Evolutionary conservation across 1,140 invertebrate genomes (phyloP), one percentile per base, ranked within the genome.

Genomic region (Pogonomyrmex californicus): DNA sequence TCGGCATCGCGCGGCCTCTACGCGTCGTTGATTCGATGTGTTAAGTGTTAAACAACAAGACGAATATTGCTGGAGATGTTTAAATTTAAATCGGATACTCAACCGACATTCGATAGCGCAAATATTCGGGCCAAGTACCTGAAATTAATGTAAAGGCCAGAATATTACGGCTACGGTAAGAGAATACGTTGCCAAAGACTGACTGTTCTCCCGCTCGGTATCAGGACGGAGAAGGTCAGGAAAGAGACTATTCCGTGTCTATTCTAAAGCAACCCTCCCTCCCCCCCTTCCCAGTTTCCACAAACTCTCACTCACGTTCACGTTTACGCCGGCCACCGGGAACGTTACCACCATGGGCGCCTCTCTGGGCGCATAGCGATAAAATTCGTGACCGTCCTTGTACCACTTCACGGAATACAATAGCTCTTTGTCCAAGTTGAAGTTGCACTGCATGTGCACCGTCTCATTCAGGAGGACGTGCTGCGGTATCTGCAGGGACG

Each of bases 361-460:
- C 88, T 98, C 97, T 54, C 96, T 96, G 5, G 98, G 97, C 66
- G 98, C 96, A 93, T 97, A 98, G 77, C 98, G 96, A 95, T 97
- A 98, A 95, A 98, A 98, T 94, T 98, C 98, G 92, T 98, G 96
- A 44, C 97, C 97, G 92, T 98, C 98, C 93, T 98, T 98, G 95
- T 98, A 98, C 98, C 98, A 98, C 94, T 98, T 98, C 88, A 98
- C 97, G 1, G 97, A 98, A 95, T 98, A 98, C 7, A 98, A 95
- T 51, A 96, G 96, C 92, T 98, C 98, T 6, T 96, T 97, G 85
- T 98, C 97, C 89, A 98, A 94, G 89, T 97, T 97, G 95, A 97
- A 98, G 91, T 97, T 96, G 93, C 98, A 98, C 91, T 97, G 97
- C 90, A 98, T 96, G 87, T 95, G 95, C 3, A 97, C 97, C 85